Percentiles rank a stretch among this genome's conserved stretches.
phyloP scores from a whole-genome alignment of 2,888 invertebrate genomes.

The Tenthredo amoena region DNA sequence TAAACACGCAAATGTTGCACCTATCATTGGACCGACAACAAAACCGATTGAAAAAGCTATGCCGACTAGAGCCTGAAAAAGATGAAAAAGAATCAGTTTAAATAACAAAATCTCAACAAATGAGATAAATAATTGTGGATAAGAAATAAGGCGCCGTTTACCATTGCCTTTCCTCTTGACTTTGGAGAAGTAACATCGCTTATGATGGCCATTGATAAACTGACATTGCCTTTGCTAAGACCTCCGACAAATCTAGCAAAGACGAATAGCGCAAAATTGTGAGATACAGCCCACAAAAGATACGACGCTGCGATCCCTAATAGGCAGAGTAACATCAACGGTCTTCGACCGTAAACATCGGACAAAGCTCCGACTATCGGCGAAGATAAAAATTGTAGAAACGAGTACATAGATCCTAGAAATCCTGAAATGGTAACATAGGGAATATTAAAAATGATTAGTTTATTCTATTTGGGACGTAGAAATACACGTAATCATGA shows the following conservation, averaged over 20 bases:
- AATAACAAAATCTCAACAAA: slow-evolving; percentile 24
- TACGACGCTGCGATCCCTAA: slow-evolving; percentile 94
- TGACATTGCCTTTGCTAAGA: slow-evolving; percentile 97
- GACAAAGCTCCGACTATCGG: slow-evolving; percentile 97
- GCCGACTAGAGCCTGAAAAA: slow-evolving; percentile 94
- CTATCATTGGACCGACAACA: slow-evolving; percentile 96
- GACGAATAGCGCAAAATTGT: slow-evolving; percentile 94
- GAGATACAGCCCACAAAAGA: slow-evolving; percentile 92
- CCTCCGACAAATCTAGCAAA: slow-evolving; percentile 96
- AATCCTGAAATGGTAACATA: slow-evolving; percentile 81
- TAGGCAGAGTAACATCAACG: slow-evolving; percentile 90
- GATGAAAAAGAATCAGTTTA: background rate
- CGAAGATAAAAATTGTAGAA: slow-evolving; percentile 96
- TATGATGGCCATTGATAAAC: slow-evolving; percentile 96
- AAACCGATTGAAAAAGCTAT: slow-evolving; percentile 99
- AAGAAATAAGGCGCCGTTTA: slow-evolving; percentile 74
- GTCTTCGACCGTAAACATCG: slow-evolving; percentile 96
- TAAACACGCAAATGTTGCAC: slow-evolving; percentile 89
- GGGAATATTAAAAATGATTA: slow-evolving; percentile 25
- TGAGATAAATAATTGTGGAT: slow-evolving; percentile 43
- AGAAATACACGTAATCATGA: background rate
- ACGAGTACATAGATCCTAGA: slow-evolving; percentile 97
- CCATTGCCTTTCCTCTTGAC: slow-evolving; percentile 97
- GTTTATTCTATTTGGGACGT: background rate
- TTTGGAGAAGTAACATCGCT: slow-evolving; percentile 93